phyloP scores from a whole-genome alignment of 1,140 invertebrate genomes.

The Chelonus insularis region DNA sequence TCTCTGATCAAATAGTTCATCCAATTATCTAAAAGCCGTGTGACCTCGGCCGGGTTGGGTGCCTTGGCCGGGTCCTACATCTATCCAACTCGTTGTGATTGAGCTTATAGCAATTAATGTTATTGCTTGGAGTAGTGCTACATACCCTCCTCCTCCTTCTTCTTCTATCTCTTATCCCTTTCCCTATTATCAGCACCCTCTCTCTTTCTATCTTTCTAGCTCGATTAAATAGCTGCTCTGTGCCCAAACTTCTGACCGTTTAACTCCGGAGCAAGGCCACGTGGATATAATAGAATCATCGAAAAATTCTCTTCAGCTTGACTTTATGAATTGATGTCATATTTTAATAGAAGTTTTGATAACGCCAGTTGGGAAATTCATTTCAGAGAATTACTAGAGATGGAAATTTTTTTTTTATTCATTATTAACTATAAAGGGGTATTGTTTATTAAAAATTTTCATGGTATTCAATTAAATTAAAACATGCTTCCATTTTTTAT shows the following conservation, averaged over 20 bases:
- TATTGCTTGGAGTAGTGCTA: constrained; percentile 43
- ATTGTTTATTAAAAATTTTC: too few species aligned
- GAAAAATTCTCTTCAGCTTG: too few species aligned
- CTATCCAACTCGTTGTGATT: constrained; percentile 42
- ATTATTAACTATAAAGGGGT: too few species aligned
- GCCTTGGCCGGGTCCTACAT: constrained; percentile 22
- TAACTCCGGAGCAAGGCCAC: neutral
- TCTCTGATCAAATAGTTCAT: constrained; percentile 34
- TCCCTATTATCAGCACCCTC: constrained; percentile 27
- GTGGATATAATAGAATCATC: neutral
- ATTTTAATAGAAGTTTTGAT: too few species aligned
- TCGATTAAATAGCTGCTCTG: constrained; percentile 1
- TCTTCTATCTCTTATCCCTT: constrained; percentile 15
- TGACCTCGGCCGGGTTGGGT: constrained; percentile 26
- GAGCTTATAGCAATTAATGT: constrained; percentile 54
- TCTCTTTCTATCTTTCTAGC: constrained; percentile 2
- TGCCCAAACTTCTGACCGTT: constrained; percentile 14
- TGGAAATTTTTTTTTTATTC: too few species aligned
- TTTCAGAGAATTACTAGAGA: too few species aligned
- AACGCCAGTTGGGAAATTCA: too few species aligned
- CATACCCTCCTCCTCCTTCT: constrained; percentile 16
- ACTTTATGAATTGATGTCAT: too few species aligned
- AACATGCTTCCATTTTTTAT: too few species aligned
- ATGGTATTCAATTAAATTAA: too few species aligned
- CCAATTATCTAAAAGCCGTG: constrained; percentile 32